Base-by-base conservation (phyloP, 2,888 invertebrate genomes). In the Nowickia ferox region DNA sequence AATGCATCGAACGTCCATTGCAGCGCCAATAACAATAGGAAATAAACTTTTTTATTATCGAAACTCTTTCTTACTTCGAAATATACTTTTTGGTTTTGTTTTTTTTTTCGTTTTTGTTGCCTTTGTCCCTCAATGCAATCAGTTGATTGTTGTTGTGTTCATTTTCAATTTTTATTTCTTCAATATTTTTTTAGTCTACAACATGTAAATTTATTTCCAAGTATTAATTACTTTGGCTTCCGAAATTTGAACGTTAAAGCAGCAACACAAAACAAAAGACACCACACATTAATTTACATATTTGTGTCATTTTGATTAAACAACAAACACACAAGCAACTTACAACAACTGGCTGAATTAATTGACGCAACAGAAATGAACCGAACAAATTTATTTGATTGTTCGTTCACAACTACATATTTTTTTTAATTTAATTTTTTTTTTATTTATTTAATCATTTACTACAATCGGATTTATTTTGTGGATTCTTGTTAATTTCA, bases 201-300 rank as follows among this genome's bases (percentile, higher is more conserved):
- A 57, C 76, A 83, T 78, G 74, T 68, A 63, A 42, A 68, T 84
- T 74, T 75, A 75, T 77, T 72, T 66, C 89, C 89, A 89, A 89
- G 91, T 92, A 92, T 92, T 92, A 92, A 92, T 92, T 92, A 92
- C 92, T 92, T 91, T 91, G 91, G 92, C 92, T 92, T 92, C 92
- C 92, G 92, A 92, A 92, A 92, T 90, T 90, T 90, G 90, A 87
- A 86, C 48, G 19, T 22, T 19, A 10, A 63, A 63, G 44, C 68
- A 66, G 9, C 57, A 75, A 42, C 6, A 42, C n/a, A 48, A 38
- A 42, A 83, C 42, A 42, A 68, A 63, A 17, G 40, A 55, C 13
- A 61, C 13, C 13, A 65, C 13, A 65, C 30, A 79, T 63, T 80
- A 57, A 74, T 80, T 80, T 59, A 74, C 72, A 80, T 80, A 42